Evolutionary conservation across 2,113 vertebrate genomes (phyloP).

Genomic region (Dipodomys stephensi): DNA sequence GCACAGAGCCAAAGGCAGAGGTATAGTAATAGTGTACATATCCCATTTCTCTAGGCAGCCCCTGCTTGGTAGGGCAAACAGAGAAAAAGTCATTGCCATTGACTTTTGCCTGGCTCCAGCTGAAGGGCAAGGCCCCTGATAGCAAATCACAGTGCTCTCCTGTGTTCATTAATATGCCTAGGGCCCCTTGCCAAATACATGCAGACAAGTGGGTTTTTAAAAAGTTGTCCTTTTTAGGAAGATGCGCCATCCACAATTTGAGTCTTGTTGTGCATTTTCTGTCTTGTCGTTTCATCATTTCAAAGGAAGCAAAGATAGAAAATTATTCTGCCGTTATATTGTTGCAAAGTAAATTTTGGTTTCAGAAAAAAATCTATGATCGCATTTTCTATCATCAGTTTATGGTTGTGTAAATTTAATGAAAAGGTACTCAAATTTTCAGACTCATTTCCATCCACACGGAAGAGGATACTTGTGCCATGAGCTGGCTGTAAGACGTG

Average conservation of each 20-base stretch:
- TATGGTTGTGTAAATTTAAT: background rate
- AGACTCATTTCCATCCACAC: background rate
- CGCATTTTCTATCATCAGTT: background rate
- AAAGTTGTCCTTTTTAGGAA: background rate
- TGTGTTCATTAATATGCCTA: background rate
- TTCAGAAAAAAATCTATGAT: background rate
- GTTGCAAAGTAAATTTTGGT: background rate
- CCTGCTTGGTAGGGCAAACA: background rate
- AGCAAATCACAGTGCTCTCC: background rate
- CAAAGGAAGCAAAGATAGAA: background rate
- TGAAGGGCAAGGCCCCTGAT: background rate
- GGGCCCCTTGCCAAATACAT: background rate
- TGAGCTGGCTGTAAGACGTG: background rate
- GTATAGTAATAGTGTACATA: background rate
- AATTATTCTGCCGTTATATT: background rate
- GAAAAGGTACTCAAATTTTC: background rate
- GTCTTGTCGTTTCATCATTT: background rate
- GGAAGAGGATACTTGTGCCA: background rate
- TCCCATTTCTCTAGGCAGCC: background rate
- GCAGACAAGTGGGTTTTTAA: background rate
- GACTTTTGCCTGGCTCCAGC: background rate
- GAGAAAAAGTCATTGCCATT: background rate
- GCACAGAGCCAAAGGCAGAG: background rate
- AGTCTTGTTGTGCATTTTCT: background rate
- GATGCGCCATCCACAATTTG: background rate